phyloP scores from a whole-genome alignment of 2,888 invertebrate species.

The Leptinotarsa peninsularis region DNA sequence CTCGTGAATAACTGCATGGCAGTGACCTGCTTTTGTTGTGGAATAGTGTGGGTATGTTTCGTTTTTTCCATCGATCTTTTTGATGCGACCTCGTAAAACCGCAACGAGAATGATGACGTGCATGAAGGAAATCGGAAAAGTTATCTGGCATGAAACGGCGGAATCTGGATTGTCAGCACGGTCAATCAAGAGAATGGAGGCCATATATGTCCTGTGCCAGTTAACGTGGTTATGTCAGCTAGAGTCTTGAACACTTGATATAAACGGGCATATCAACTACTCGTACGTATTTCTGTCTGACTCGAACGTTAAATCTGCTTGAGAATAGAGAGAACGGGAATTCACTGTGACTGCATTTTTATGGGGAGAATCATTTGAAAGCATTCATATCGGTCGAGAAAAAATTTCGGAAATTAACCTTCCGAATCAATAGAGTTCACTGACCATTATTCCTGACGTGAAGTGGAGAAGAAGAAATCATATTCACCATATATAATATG shows the following conservation, averaged over 20 bases:
- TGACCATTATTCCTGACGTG: no score
- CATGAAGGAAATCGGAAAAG: slow-evolving; percentile 6
- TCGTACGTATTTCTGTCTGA: slow-evolving; percentile 3
- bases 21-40: no score
- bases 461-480: no score
- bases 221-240: slow-evolving; percentile 17
- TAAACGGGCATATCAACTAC: slow-evolving; percentile 15
- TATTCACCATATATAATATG: no score
- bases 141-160: slow-evolving; percentile 8
- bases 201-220: slow-evolving; percentile 14
- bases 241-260: slow-evolving; percentile 14
- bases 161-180: slow-evolving; percentile 18
- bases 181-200: slow-evolving; percentile 17
- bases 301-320: slow-evolving; percentile 7
- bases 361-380: neutral
- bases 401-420: neutral
- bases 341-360: slow-evolving; percentile 5
- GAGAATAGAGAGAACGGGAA: slow-evolving; percentile 9
- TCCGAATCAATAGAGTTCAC: no score
- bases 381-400: neutral
- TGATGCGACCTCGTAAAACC: slow-evolving; percentile 10
- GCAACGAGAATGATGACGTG: slow-evolving; percentile 2
- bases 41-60: neutral
- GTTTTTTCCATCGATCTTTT: neutral
- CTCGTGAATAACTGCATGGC: no score